Conservation (phyloP, 2,113 vertebrate genomes). For the Meles meles region DNA sequence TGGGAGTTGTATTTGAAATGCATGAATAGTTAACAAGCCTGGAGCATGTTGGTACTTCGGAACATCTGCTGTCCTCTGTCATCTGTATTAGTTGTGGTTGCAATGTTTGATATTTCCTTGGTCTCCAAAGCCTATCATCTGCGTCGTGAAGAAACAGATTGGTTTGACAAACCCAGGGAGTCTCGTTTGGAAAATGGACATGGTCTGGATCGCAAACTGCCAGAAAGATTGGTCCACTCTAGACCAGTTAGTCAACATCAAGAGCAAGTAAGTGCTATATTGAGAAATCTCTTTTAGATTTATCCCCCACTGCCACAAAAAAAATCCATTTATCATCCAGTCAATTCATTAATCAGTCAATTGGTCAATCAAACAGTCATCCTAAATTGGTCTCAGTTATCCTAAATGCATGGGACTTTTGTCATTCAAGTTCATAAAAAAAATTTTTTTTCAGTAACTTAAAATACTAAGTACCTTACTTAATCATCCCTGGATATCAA, state of each 20-base stretch:
- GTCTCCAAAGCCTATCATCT: slow-evolving; percentile 95
- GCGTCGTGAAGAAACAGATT: slow-evolving; percentile 97
- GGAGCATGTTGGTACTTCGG: slow-evolving; percentile 79
- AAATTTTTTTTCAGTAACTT: background rate
- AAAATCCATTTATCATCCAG: too few relatives aligned
- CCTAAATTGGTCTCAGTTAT: background rate
- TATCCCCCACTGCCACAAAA: background rate
- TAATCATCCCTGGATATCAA: background rate
- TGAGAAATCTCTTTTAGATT: background rate
- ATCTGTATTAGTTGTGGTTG: slow-evolving; percentile 57
- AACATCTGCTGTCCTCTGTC: slow-evolving; percentile 71
- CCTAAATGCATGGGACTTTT: background rate
- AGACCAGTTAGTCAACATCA: slow-evolving; percentile 84
- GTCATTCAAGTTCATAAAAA: background rate
- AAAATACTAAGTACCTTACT: background rate
- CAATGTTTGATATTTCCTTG: slow-evolving; percentile 83
- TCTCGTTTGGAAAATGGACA: slow-evolving; percentile 90
- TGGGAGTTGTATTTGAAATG: slow-evolving; percentile 76
- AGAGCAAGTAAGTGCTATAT: slow-evolving; percentile 82
- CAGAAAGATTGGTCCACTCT: slow-evolving; percentile 85
- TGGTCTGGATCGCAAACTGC: slow-evolving; percentile 88
- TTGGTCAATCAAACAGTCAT: background rate
- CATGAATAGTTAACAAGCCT: slow-evolving; percentile 77
- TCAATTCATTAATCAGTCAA: background rate
- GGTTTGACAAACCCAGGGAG: slow-evolving; percentile 99